Evolutionary conservation across 2,113 vertebrate species (phyloP), one percentile per base, ranked within the genome.

Genomic region (Eublepharis macularius): DNA sequence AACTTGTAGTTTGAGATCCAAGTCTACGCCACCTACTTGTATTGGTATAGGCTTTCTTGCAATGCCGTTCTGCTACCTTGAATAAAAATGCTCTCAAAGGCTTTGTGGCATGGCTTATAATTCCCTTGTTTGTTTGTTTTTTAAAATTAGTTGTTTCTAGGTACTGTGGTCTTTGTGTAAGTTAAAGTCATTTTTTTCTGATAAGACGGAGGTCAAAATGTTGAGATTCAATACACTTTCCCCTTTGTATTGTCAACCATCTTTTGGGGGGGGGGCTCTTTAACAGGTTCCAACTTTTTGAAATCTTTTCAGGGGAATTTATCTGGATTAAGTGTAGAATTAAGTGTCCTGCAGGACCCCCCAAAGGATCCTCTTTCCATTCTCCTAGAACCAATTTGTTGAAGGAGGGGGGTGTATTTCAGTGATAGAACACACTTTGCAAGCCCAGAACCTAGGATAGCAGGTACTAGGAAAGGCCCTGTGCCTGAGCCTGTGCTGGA

Each of bases 41-140:
- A 77, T 65, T 94, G 94, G 92, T 94, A 83, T 83, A 95, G 94
- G 93, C 96, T 95, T 95, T 92, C 94, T 83, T 93, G 95, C 94
- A 69, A 93, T 91, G 95, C 92, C 93, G 78, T 94, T 94, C 95
- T 94, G 94, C 95, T 96, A 90, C 91, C 96, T 92, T 93, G 92
- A 97, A 96, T 96, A 96, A 96, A 96, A 93, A 92, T 90, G 94
- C 94, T 96, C 93, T 96, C 93, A 89, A 86, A 94, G 86, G 90
- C 65, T 85, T 94, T 90, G 90, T 94, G 73, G 85, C 87, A 90
- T 94, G 86, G 87, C 90, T 93, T 94, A 95, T 84, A n/a, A n/a
- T 94, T 94, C 92, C 82, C 82, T 84, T 77, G 45, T 24, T 4
- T 24, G 32, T 70, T 24, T 57, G 2, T 39, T 32, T 57, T 63